A percentile compares a stretch with the other conserved stretches of the same genome.
Conservation (phyloP, 2,888 invertebrate genomes). For the Sarcophaga caerulescens region DNA sequence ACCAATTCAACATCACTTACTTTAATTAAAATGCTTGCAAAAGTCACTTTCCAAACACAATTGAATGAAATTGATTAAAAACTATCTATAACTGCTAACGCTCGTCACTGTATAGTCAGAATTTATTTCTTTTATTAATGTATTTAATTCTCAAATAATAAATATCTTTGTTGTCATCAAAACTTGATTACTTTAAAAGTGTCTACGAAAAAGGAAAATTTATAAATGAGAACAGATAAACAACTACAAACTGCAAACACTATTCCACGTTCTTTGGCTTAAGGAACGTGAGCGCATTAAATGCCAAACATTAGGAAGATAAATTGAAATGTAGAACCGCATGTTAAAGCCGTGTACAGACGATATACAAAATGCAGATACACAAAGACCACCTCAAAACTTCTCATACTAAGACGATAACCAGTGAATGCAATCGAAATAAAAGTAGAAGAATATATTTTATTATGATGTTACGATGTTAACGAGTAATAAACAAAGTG, state of each 20-base stretch:
- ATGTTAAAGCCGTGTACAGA: background rate
- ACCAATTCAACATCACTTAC: too few relatives aligned
- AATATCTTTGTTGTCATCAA: conserved; percentile 6
- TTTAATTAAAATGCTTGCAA: too few relatives aligned
- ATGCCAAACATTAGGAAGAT: conserved; percentile 53
- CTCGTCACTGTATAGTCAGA: too few relatives aligned
- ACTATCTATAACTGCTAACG: too few relatives aligned
- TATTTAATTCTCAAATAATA: conserved; percentile 1
- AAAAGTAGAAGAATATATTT: background rate
- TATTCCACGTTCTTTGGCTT: conserved; percentile 56
- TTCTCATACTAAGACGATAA: too few relatives aligned
- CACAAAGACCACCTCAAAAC: too few relatives aligned
- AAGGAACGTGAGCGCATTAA: conserved; percentile 62
- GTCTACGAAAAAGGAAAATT: background rate
- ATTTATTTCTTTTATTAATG: too few relatives aligned
- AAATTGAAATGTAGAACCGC: conserved; percentile 57
- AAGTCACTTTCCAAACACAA: too few relatives aligned
- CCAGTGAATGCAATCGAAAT: conserved; percentile 1
- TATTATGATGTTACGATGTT: conserved; percentile 14
- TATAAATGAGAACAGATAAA: too few relatives aligned
- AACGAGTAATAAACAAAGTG: conserved; percentile 57
- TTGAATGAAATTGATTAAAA: too few relatives aligned
- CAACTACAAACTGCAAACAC: background rate
- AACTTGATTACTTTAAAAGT: conserved; percentile 16
- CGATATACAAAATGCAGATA: too few relatives aligned